phyloP scores from a whole-genome alignment of 2,113 vertebrate species.

The Eptesicus fuscus region DNA sequence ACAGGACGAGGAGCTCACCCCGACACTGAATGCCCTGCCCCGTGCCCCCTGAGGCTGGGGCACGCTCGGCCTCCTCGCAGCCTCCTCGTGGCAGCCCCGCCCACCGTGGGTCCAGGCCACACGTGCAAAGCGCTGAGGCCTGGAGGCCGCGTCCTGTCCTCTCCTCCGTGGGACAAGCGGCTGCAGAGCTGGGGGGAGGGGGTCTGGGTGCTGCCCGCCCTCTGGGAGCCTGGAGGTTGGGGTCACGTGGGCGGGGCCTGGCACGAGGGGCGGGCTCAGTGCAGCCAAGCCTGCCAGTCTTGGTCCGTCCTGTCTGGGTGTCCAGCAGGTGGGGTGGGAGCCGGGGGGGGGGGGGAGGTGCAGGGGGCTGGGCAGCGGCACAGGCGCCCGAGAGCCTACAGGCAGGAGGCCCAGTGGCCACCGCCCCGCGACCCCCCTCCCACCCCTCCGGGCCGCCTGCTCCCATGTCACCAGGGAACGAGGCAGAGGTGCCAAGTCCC shows the following conservation, averaged over 20 bases:
- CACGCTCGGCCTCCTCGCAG: neutral
- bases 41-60: neutral
- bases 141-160: no score
- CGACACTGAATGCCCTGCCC: fast-evolving
- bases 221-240: no score
- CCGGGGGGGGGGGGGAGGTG: neutral
- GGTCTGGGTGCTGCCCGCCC: no score
- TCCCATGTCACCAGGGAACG: neutral
- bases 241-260: neutral
- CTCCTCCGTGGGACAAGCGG: no score
- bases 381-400: fast-evolving
- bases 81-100: neutral
- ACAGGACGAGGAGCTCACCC: no score
- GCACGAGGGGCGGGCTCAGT: neutral
- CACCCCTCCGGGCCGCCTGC: neutral
- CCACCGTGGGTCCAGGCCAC: fast-evolving
- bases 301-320: neutral
- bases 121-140: neutral
- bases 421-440: fast-evolving
- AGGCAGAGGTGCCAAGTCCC: fast-evolving
- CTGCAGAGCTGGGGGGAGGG: no score
- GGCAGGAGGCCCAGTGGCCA: neutral
- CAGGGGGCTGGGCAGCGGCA: neutral
- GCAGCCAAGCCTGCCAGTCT: neutral
- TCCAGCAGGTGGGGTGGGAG: neutral